phyloP scores from a whole-genome alignment of 2,888 invertebrate genomes.

The Patella ulyssiponensis region DNA sequence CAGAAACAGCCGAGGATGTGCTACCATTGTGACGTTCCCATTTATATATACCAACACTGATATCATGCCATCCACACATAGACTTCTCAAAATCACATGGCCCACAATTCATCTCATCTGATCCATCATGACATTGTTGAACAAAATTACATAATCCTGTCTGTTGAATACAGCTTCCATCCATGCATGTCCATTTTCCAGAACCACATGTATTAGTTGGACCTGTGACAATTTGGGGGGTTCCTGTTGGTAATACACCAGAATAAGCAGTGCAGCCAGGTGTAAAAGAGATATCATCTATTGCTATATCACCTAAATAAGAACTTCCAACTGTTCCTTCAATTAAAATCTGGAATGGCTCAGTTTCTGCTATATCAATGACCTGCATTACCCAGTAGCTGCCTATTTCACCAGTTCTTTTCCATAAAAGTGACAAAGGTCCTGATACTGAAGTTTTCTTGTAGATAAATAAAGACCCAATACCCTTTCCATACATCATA shows the following conservation, averaged over 20 bases:
- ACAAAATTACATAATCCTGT: constrained; percentile 60
- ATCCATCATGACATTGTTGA: constrained; percentile 54
- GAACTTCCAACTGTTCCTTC: constrained; percentile 59
- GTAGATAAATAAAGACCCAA: constrained; percentile 59
- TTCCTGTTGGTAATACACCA: constrained; percentile 46
- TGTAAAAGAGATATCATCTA: constrained; percentile 66
- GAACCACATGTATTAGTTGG: constrained; percentile 53
- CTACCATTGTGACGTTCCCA: constrained; percentile 58
- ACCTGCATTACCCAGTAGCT: constrained; percentile 57
- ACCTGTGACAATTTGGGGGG: constrained; percentile 34
- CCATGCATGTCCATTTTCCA: constrained; percentile 51
- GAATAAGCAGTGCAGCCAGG: constrained; percentile 50
- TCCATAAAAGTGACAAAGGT: constrained; percentile 38
- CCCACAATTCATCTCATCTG: constrained; percentile 63
- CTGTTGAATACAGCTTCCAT: constrained; percentile 51
- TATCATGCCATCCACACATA: constrained; percentile 61
- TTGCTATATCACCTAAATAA: constrained; percentile 59
- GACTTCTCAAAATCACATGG: constrained; percentile 59
- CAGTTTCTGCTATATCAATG: constrained; percentile 44
- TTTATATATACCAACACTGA: constrained; percentile 47
- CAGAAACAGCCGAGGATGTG: constrained; percentile 50
- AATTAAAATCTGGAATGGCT: constrained; percentile 61
- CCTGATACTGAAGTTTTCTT: constrained; percentile 48
- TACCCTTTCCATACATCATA: constrained; percentile 64
- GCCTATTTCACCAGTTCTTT: constrained; percentile 45